These are phyloP conservation scores for Enteromius anoplus DNA, from an alignment of 2,797 vertebrate species.

Conservation along the genomic window DNA sequence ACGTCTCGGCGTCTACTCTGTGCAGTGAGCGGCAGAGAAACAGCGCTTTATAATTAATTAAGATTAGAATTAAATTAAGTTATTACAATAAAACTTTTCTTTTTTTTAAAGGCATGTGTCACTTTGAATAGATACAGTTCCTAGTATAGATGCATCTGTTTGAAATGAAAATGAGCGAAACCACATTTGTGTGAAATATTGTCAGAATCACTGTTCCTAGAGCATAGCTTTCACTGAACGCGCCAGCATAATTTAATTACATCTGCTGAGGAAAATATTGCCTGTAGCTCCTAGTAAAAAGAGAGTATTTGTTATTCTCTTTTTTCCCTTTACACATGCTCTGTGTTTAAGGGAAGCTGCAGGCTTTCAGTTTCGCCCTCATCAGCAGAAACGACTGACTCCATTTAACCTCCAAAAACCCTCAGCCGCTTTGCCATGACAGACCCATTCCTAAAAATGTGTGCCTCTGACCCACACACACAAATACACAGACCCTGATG, in stretches of 20 bases:
- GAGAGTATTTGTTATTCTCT: slow-evolving; percentile 23
- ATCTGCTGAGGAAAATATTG: slow-evolving; percentile 44
- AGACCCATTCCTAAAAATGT: slow-evolving; percentile 50
- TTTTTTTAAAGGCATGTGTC: neutral
- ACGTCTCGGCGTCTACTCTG: too few species aligned
- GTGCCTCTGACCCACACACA: slow-evolving; percentile 45
- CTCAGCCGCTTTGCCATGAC: slow-evolving; percentile 46
- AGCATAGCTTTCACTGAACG: slow-evolving; percentile 26
- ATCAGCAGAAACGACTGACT: slow-evolving; percentile 61
- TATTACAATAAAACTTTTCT: neutral
- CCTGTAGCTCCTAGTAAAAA: slow-evolving; percentile 38
- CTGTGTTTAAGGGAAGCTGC: slow-evolving; percentile 45
- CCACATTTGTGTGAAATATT: slow-evolving; percentile 3
- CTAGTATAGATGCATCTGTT: neutral
- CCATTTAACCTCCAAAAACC: slow-evolving; percentile 62
- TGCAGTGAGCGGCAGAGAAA: too few species aligned
- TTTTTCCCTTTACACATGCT: slow-evolving; percentile 13
- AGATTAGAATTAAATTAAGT: too few species aligned
- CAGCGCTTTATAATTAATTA: too few species aligned
- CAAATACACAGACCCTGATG: neutral
- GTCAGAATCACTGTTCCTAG: slow-evolving; percentile 14
- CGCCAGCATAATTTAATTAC: slow-evolving; percentile 30
- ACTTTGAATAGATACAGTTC: neutral
- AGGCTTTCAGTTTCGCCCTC: slow-evolving; percentile 51
- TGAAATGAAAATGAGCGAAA: slow-evolving; percentile 7